phyloP scores from a whole-genome alignment of 2,888 invertebrate species.

The Eristalis intricaria region DNA sequence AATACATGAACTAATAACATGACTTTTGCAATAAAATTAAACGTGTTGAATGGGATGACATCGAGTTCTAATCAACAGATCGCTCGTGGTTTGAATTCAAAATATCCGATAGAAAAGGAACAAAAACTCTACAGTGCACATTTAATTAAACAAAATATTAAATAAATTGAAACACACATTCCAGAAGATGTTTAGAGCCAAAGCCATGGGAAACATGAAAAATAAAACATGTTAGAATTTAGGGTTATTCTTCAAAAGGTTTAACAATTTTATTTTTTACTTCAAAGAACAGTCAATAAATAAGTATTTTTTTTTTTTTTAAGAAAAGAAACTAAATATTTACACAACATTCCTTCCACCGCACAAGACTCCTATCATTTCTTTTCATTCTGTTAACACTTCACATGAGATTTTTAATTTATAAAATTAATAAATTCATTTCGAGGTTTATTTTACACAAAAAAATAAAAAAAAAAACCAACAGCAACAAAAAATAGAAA shows the following conservation, averaged over 20 bases:
- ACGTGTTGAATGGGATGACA: no score
- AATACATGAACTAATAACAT: no score
- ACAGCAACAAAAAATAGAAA: background rate
- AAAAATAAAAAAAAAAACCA: conserved; percentile 1
- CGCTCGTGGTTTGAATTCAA: no score
- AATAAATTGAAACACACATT: background rate
- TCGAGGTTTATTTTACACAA: conserved; percentile 23
- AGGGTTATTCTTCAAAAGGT: conserved; percentile 44
- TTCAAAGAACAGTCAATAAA: conserved; percentile 25
- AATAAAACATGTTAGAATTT: conserved; percentile 63
- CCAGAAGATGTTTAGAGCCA: background rate
- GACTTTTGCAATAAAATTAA: no score
- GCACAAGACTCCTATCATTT: conserved; percentile 25
- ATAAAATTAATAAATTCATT: conserved; percentile 50
- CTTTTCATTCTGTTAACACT: background rate
- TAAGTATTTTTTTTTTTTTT: background rate
- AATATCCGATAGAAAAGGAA: no score
- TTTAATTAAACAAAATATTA: background rate
- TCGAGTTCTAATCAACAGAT: no score
- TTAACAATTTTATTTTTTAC: conserved; percentile 51
- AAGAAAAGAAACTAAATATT: conserved; percentile 45
- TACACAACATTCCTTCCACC: conserved; percentile 61
- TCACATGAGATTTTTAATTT: conserved; percentile 18
- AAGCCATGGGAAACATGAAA: conserved; percentile 39
- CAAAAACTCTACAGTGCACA: background rate